Evolutionary conservation across 2,797 vertebrate genomes (phyloP).

Genomic region (Cheracebus regulus): DNA sequence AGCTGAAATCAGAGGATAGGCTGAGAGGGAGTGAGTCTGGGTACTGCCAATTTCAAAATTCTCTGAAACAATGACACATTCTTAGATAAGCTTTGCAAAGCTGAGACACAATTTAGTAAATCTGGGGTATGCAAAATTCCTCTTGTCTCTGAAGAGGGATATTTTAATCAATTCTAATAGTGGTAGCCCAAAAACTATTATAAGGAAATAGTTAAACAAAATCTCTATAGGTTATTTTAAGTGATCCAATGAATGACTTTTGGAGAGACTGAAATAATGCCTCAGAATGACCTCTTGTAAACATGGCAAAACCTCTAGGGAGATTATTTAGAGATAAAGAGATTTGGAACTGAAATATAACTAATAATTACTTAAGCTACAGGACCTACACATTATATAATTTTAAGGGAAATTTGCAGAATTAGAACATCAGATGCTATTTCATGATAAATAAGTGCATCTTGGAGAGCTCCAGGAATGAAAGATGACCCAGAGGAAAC

Average conservation of each 20-base stretch:
- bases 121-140: not conserved
- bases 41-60: not conserved
- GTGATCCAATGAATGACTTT: not conserved
- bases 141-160: not conserved
- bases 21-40: not conserved
- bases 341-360: not conserved
- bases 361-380: not conserved
- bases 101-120: not conserved
- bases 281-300: not conserved
- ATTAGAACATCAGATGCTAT: not conserved
- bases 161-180: constrained; percentile 15
- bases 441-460: not conserved
- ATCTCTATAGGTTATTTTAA: not conserved
- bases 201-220: constrained; percentile 3
- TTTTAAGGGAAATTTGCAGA: not conserved
- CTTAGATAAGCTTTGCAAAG: not conserved
- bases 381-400: not conserved
- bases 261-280: not conserved
- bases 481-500: not conserved
- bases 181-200: not conserved
- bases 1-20: not conserved
- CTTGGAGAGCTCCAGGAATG: not conserved
- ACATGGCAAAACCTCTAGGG: not conserved
- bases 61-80: not conserved
- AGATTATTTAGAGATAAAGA: constrained; percentile 32